phyloP scores from a whole-genome alignment of 2,113 vertebrate species.

The Papio anubis region DNA sequence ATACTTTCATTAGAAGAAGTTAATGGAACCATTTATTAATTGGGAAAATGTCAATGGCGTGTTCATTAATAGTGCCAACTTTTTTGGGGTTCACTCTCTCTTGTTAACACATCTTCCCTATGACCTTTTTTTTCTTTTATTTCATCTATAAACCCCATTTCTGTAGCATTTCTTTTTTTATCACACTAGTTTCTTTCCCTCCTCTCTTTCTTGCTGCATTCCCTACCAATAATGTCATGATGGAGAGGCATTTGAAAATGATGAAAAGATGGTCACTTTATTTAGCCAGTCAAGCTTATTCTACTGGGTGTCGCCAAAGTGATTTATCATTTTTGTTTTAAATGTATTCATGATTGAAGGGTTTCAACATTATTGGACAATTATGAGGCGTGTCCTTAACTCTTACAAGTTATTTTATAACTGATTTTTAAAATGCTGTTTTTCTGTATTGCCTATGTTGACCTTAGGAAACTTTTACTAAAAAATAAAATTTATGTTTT shows the following conservation, averaged over 20 bases:
- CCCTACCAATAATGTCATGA: background rate
- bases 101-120: background rate
- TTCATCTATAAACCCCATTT: background rate
- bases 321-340: background rate
- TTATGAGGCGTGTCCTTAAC: background rate
- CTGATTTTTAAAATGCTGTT: background rate
- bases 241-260: constrained; percentile 17
- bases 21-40: constrained; percentile 3
- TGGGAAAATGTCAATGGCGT: background rate
- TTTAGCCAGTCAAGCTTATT: background rate
- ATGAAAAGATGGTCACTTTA: background rate
- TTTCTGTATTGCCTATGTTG: background rate
- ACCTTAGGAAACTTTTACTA: background rate
- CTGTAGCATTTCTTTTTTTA: background rate
- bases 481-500: background rate
- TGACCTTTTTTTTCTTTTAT: background rate
- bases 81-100: background rate
- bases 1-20: background rate
- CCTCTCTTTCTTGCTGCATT: background rate
- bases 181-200: background rate
- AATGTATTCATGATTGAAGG: background rate
- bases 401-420: background rate
- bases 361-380: background rate
- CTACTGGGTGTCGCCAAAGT: background rate
- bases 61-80: background rate